Evolutionary conservation across 2,888 invertebrate genomes (phyloP), one percentile per base, ranked within the genome.

Genomic region (Oxystoma pomonae): DNA sequence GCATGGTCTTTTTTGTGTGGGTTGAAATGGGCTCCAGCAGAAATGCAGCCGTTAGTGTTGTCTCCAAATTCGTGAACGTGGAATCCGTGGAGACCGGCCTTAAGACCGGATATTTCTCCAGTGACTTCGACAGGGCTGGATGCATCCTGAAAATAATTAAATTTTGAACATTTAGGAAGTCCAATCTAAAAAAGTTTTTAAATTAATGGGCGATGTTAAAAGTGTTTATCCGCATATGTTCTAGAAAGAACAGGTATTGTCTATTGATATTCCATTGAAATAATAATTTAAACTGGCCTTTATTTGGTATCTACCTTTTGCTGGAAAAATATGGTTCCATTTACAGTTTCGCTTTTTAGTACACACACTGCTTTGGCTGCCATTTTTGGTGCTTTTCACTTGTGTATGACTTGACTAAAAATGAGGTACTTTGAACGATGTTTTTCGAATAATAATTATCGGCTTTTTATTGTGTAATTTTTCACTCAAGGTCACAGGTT

Each of bases 61-160:
- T 97, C 97, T 0, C 98, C 98, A 77, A 95, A 97, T 82, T 98
- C 94, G 78, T 98, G 98, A 65, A 98, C 87, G 77, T 98, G 98
- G 83, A 98, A 96, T 19, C 95, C 95, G 76, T 96, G 93, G 1
- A 81, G 77, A 65, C 97, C 97, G 78, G 89, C 84, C 17, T 84
- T 77, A 35, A 98, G 83, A 1, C 96, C 96, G 22, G 79, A 82
- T 9, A 98, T 85, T 80, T 92, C 88, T 5, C 97, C 97, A 35
- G 87, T 87, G n/a, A 97, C 84, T 63, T 85, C 84, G 1, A 92
- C 92, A 1, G 89, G 85, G n/a, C 83, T 79, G n/a, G 83, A 83
- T 0, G 82, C 84, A 72, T 68, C 65, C 73, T 74, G 57, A 17
- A 63, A 65, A 57, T 18, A 58, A 63, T 61, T 21, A 9, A 22